These are phyloP conservation scores for Meiosimyza platycephala DNA, from an alignment of 2,888 invertebrate genomes.

Conservation along the genomic window DNA sequence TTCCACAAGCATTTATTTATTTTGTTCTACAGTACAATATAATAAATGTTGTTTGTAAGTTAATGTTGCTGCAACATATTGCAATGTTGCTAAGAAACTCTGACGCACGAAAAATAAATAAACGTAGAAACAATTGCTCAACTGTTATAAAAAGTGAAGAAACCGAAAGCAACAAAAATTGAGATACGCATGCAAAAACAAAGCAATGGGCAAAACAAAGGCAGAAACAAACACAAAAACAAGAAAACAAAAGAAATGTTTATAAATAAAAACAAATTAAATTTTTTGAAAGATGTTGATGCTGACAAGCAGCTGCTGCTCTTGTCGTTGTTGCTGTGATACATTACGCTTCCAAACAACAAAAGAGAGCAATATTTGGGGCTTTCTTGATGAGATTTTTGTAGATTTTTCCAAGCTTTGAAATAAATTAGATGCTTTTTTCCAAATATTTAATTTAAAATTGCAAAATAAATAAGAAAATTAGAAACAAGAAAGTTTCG, in stretches of 20 bases:
- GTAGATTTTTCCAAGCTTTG: neutral
- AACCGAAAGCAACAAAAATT: neutral
- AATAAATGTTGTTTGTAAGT: no score
- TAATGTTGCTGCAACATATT: no score
- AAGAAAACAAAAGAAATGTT: neutral
- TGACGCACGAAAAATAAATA: no score
- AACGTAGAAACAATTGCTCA: neutral
- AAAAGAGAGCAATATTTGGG: neutral
- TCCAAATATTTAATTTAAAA: neutral
- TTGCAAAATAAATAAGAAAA: neutral
- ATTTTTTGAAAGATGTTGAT: neutral
- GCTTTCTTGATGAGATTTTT: neutral
- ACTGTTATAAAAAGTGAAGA: neutral
- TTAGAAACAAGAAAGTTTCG: neutral
- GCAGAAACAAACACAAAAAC: neutral
- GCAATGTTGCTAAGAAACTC: no score
- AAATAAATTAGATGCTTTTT: neutral
- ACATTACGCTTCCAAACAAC: neutral
- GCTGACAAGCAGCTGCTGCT: neutral
- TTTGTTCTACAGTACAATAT: no score
- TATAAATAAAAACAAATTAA: neutral
- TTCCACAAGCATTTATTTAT: no score
- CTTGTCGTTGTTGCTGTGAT: no score
- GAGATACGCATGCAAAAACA: neutral
- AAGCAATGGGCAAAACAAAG: neutral